A percentile compares a stretch with the other conserved stretches of the same genome.
Conservation (phyloP, 2,113 vertebrate species). For the Pristiophorus japonicus region DNA sequence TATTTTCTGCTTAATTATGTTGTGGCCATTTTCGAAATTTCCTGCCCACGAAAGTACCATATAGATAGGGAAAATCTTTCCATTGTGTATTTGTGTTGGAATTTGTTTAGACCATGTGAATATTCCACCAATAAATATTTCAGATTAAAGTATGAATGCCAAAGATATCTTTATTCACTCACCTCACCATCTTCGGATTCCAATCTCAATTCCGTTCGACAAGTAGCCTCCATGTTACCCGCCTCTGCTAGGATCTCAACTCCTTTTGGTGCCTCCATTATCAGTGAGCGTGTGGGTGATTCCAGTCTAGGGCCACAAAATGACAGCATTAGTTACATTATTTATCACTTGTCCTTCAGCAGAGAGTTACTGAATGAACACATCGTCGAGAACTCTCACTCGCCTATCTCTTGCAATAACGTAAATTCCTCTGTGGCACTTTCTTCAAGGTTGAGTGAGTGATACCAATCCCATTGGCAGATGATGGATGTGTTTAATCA, state of each 20-base stretch:
- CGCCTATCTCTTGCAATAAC: not conserved
- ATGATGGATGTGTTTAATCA: conserved; percentile 7
- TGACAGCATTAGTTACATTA: not conserved
- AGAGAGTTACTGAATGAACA: not conserved
- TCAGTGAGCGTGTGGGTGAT: conserved; percentile 83
- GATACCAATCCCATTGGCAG: not conserved
- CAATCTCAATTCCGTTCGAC: conserved; percentile 87
- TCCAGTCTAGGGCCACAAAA: conserved; percentile 70
- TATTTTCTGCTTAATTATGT: not conserved
- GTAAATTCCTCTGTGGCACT: not conserved
- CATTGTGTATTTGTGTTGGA: not conserved
- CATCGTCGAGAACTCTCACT: not conserved
- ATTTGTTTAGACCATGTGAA: not conserved
- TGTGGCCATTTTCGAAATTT: not conserved
- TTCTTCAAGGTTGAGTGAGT: not conserved
- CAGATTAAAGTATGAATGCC: not conserved
- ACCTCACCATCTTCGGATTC: conserved; percentile 98
- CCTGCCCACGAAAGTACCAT: not conserved
- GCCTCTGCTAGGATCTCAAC: conserved; percentile 93
- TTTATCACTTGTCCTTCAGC: not conserved
- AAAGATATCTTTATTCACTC: not conserved
- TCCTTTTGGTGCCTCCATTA: conserved; percentile 94
- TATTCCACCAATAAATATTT: not conserved
- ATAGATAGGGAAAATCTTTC: not conserved
- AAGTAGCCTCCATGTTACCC: conserved; percentile 86